Percentiles rank a stretch among this genome's conserved stretches.
Evolutionary conservation across 2,113 vertebrate genomes (phyloP).

Genomic region (Psilopsiagon aurifrons): DNA sequence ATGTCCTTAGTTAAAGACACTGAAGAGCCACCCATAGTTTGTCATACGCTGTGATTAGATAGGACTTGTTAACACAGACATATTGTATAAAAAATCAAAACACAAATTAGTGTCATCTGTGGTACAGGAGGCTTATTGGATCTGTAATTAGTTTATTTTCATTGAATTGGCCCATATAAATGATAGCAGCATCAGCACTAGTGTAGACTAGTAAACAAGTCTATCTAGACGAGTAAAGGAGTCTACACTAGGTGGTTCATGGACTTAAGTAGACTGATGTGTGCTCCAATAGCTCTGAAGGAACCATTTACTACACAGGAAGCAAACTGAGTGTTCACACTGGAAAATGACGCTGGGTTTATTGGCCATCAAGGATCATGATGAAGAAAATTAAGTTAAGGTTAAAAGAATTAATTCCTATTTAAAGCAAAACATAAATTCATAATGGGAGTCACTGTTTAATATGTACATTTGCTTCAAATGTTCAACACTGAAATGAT

Average conservation of each 20-base stretch:
- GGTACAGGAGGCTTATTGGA: neutral
- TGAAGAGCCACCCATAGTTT: neutral
- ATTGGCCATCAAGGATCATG: neutral
- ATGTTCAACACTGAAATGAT: neutral
- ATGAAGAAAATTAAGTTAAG: slow-evolving; percentile 4
- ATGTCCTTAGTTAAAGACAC: neutral
- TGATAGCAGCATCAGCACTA: neutral
- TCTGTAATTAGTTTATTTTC: neutral
- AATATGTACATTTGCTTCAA: neutral
- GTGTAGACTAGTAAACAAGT: neutral
- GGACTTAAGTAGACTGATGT: neutral
- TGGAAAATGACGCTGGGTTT: neutral
- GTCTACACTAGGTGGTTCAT: neutral
- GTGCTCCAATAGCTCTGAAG: neutral
- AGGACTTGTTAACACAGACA: neutral
- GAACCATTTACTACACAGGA: neutral
- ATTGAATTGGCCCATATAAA: neutral
- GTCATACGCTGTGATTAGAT: neutral
- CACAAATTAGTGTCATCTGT: neutral
- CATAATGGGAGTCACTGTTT: neutral
- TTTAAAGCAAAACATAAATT: neutral
- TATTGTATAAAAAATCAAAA: neutral
- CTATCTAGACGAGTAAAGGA: neutral
- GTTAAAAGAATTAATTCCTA: neutral
- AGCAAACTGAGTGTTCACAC: neutral